Evolutionary conservation across 2,113 vertebrate species (phyloP).

Genomic region (Antechinus flavipes): DNA sequence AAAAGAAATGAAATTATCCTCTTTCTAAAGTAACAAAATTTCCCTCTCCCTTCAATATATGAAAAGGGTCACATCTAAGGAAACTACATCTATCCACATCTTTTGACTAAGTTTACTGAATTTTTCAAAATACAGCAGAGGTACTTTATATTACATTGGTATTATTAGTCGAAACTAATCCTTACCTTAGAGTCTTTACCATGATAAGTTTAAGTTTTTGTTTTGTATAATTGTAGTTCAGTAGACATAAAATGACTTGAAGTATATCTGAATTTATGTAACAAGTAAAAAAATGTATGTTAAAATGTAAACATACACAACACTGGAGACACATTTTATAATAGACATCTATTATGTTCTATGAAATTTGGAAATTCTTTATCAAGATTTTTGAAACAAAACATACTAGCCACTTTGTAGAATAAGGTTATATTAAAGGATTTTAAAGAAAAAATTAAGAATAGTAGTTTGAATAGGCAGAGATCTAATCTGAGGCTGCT

Average conservation of each 20-base stretch:
- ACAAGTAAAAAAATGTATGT: neutral
- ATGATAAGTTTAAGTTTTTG: neutral
- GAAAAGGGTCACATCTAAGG: neutral
- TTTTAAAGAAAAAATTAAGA: neutral
- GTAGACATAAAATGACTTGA: neutral
- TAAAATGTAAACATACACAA: neutral
- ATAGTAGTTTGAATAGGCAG: neutral
- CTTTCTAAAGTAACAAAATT: neutral
- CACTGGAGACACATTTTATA: neutral
- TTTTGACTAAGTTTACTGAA: neutral
- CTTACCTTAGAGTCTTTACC: neutral
- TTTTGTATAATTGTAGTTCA: neutral
- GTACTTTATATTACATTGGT: neutral
- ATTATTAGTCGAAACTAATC: neutral
- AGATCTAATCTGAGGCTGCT: neutral
- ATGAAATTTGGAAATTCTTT: neutral
- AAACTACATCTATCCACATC: neutral
- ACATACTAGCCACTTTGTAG: neutral
- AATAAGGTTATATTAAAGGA: neutral
- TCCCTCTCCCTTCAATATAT: neutral
- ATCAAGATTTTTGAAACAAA: neutral
- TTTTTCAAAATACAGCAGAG: neutral
- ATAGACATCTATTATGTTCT: neutral
- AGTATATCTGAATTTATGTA: neutral
- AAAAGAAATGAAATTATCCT: neutral